A percentile compares a stretch with the other conserved stretches of the same genome.
Conservation (phyloP, 2,888 invertebrate genomes). For the Andrena marginata region DNA sequence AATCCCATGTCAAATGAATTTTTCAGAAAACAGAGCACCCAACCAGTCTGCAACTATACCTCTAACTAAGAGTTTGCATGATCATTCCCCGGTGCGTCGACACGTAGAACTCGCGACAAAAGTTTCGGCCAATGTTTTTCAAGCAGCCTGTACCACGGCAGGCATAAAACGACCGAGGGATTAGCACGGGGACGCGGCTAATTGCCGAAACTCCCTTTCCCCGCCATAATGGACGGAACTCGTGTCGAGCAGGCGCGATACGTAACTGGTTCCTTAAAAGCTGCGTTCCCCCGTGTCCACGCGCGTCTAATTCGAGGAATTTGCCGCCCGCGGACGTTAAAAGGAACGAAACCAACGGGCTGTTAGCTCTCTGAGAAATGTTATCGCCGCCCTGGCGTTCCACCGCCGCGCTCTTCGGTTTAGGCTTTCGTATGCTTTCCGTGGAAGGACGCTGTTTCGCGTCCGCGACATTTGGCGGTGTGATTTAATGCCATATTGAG, state of each 20-base stretch:
- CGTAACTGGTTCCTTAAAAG: slow-evolving; percentile 56
- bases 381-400: slow-evolving; percentile 32
- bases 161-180: slow-evolving; percentile 41
- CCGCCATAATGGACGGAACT: slow-evolving; percentile 41
- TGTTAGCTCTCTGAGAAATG: slow-evolving; percentile 39
- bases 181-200: slow-evolving; percentile 48
- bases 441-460: background rate
- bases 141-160: slow-evolving; percentile 3
- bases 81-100: too few species aligned
- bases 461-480: slow-evolving; percentile 49
- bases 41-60: too few species aligned
- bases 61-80: too few species aligned
- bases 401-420: slow-evolving; percentile 15
- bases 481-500: slow-evolving; percentile 65
- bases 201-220: slow-evolving; percentile 60
- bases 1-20: too few species aligned
- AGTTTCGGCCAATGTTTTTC: background rate
- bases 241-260: slow-evolving; percentile 48
- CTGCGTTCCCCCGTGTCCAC: slow-evolving; percentile 4
- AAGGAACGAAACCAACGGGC: slow-evolving; percentile 33
- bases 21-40: too few species aligned
- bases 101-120: background rate
- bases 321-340: slow-evolving; percentile 17
- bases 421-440: slow-evolving; percentile 15
- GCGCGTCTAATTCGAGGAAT: slow-evolving; percentile 64